A percentile compares a stretch with the other conserved stretches of the same genome.
Evolutionary conservation across 2,888 invertebrate species (phyloP).

Genomic region (Pterobdella sp.): DNA sequence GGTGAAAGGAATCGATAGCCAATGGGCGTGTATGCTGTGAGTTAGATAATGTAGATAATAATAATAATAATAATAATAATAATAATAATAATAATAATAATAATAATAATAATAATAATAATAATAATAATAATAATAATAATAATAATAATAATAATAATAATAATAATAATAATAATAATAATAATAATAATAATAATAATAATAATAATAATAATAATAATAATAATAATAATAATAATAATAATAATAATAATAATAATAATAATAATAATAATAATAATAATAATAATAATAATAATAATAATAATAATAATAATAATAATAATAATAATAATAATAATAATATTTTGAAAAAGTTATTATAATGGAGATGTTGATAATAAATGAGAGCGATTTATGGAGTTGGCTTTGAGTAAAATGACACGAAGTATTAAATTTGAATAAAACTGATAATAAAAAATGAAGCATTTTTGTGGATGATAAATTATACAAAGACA

Average conservation of each 20-base stretch:
- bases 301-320: background rate
- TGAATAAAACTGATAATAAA: background rate
- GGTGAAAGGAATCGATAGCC: background rate
- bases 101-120: background rate
- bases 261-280: background rate
- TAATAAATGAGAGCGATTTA: too few species aligned
- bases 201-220: background rate
- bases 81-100: background rate
- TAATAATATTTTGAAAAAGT: background rate
- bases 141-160: background rate
- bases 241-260: background rate
- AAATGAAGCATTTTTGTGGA: background rate
- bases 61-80: background rate
- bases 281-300: background rate
- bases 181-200: background rate
- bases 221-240: background rate
- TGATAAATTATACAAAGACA: too few species aligned
- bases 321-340: background rate
- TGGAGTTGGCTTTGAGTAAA: too few species aligned
- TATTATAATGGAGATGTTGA: too few species aligned
- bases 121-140: background rate
- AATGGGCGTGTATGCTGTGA: background rate
- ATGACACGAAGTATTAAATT: too few species aligned
- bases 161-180: background rate
- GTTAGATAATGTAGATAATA: background rate